Evolutionary conservation across 2,888 invertebrate species (phyloP), one percentile per base, ranked within the genome.

Genomic region (Scotopteryx bipunctaria): DNA sequence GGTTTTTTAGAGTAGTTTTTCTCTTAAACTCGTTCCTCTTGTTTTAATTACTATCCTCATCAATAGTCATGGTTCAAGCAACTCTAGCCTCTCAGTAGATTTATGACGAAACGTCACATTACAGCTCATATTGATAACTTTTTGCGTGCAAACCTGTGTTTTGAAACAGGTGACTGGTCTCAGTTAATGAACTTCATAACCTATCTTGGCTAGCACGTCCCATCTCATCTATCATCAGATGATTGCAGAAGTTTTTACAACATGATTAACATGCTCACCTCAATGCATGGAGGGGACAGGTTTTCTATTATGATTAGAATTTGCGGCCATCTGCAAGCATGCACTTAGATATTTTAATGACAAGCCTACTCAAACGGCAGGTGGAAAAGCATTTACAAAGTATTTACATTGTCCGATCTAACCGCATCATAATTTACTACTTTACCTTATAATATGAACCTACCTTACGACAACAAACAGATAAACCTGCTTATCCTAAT

Each of bases 201-300:
- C 49, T 51, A 67, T 67, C 64, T 51, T 42, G 54, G 36, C 47
- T 37, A 33, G 44, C 48, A 52, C 61, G 57, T 59, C 56, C 48
- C 49, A 63, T 59, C 66, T 68, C 69, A 71, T 76, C 65, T 70
- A 74, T 79, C 75, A 72, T 70, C 49, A 41, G 61, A 45, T 66
- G 66, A 72, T 73, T 71, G 64, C 57, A 15, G n/a, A n/a, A 63
- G 62, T 74, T 76, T 76, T 76, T 74, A 55, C 52, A 37, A 43
- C 57, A 42, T 43, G 58, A 63, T 62, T 68, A 61, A 63, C 69
- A 66, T 61, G 59, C 53, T 49, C 55, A 57, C 51, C 53, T 44
- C 43, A 62, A 56, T 60, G 53, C 61, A 54, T 61, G 58, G 9
- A 43, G 53, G 57, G n/a, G 60, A 67, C 70, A 55, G 59, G 70